Conservation (phyloP, 2,797 vertebrate genomes). For the Salarias fasciatus region DNA sequence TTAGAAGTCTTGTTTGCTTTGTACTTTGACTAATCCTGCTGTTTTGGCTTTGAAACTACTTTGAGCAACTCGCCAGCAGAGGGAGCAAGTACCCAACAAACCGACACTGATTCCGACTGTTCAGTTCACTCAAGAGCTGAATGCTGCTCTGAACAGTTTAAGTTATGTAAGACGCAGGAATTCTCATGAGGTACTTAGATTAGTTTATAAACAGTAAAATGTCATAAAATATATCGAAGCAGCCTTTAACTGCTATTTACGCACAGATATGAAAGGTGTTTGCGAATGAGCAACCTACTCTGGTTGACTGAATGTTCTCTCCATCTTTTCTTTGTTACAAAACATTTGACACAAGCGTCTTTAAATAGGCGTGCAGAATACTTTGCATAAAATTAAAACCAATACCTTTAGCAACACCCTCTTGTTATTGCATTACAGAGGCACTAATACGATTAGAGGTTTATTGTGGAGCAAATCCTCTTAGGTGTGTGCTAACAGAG, state of each 20-base stretch:
- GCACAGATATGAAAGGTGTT: slow-evolving; percentile 1
- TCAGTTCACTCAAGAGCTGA: background rate
- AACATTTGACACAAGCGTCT: slow-evolving; percentile 29
- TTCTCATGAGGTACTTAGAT: background rate
- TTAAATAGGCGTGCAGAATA: slow-evolving; percentile 47
- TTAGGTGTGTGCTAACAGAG: slow-evolving; percentile 80
- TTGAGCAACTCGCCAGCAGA: slow-evolving; percentile 58
- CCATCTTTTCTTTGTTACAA: slow-evolving; percentile 16
- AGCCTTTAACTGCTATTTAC: background rate
- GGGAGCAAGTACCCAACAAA: slow-evolving; percentile 57
- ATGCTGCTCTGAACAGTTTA: slow-evolving; percentile 7
- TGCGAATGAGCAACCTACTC: background rate
- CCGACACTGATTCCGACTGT: background rate
- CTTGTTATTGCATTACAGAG: slow-evolving; percentile 76
- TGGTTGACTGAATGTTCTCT: slow-evolving; percentile 14
- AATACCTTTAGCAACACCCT: slow-evolving; percentile 49
- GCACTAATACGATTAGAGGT: slow-evolving; percentile 89
- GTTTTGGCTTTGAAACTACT: background rate
- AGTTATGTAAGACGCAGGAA: slow-evolving; percentile 28
- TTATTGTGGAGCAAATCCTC: slow-evolving; percentile 86
- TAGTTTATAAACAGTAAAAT: too few species aligned
- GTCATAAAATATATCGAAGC: background rate
- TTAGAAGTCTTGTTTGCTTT: background rate
- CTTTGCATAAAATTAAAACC: slow-evolving; percentile 47
- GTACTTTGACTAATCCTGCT: slow-evolving; percentile 5